Percentiles rank a stretch among this genome's conserved stretches.
Evolutionary conservation across 2,888 invertebrate genomes (phyloP).

Genomic region (Latrodectus elegans): DNA sequence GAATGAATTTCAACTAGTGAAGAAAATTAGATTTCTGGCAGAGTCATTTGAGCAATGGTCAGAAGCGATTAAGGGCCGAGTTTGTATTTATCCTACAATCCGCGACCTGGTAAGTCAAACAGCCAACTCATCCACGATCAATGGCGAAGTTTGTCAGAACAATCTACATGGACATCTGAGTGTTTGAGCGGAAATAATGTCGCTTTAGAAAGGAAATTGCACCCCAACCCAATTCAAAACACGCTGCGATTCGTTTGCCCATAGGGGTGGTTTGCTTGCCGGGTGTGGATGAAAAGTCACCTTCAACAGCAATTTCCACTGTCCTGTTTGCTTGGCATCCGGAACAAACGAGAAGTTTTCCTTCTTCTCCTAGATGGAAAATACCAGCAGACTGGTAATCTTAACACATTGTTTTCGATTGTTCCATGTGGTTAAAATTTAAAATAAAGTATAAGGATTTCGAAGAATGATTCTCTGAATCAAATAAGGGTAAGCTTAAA

Average conservation of each 20-base stretch:
- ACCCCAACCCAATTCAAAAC: slow-evolving; percentile 42
- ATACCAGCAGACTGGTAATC: no score
- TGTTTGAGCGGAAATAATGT: slow-evolving; percentile 58
- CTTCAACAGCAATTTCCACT: not conserved
- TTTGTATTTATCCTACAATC: not conserved
- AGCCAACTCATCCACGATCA: not conserved
- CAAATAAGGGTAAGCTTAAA: no score
- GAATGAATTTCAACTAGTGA: no score
- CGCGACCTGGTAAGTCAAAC: slow-evolving; percentile 5
- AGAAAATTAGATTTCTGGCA: no score
- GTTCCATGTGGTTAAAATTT: no score
- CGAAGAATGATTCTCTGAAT: no score
- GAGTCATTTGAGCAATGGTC: not conserved
- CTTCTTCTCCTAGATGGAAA: not conserved
- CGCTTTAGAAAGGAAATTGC: slow-evolving; percentile 57
- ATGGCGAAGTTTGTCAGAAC: slow-evolving; percentile 2
- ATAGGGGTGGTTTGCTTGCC: not conserved
- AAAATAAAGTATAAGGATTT: no score
- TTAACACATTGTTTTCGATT: no score
- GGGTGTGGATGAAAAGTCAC: not conserved
- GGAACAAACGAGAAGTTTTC: not conserved
- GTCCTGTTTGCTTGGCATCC: not conserved
- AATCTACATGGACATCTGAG: slow-evolving; percentile 31
- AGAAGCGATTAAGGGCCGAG: not conserved
- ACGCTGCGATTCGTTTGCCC: slow-evolving; percentile 9